Conservation (phyloP, 1,140 invertebrate species). For the Luehdorfia chinensis region DNA sequence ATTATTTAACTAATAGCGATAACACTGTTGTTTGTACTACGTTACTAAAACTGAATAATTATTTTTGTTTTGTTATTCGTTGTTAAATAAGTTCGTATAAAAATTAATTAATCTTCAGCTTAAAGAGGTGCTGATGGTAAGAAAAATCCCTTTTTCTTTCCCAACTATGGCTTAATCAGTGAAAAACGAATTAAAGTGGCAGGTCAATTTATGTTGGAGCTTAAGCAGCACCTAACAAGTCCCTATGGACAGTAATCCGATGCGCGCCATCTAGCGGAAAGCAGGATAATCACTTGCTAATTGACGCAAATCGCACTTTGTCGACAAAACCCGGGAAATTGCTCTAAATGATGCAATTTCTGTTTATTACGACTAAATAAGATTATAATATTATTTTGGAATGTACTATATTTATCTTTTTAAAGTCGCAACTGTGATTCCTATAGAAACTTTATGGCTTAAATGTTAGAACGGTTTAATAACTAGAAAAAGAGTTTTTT, state of each 20-base stretch:
- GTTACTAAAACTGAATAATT: no score
- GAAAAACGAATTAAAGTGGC: constrained; percentile 8
- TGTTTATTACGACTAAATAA: neutral
- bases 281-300: constrained; percentile 62
- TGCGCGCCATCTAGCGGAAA: constrained; percentile 59
- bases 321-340: constrained; percentile 48
- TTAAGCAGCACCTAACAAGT: constrained; percentile 30
- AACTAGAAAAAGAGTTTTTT: no score
- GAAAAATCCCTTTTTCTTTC: neutral
- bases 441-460: no score
- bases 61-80: no score
- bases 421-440: no score
- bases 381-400: neutral
- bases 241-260: constrained; percentile 50
- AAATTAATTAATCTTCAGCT: no score
- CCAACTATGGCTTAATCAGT: constrained; percentile 1
- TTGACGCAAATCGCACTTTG: constrained; percentile 53
- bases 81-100: no score
- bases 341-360: constrained; percentile 7
- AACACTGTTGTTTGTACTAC: no score
- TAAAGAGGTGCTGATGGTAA: no score
- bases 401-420: neutral
- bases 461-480: no score
- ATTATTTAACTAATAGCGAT: no score
- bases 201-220: constrained; percentile 14